Conservation (phyloP, 2,888 invertebrate species). For the Pyrgus malvae region DNA sequence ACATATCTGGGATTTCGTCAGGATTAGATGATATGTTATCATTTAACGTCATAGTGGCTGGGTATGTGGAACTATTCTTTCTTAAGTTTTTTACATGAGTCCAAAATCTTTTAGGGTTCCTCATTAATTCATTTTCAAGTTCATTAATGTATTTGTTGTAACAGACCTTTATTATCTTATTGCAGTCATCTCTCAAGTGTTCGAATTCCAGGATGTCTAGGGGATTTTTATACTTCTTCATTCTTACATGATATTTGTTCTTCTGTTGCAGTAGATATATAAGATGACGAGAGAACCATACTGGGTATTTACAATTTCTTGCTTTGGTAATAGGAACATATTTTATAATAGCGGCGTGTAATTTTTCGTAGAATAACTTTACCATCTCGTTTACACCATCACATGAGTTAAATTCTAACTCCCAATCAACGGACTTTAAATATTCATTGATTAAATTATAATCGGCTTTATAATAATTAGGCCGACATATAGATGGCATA, state of each 20-base stretch:
- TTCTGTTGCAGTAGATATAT: constrained; percentile 12
- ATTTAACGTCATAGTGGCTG: background rate
- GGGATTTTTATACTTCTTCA: constrained; percentile 17
- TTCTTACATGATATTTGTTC: constrained; percentile 5
- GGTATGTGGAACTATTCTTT: background rate
- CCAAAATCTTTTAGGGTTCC: too few relatives aligned
- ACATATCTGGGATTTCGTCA: background rate
- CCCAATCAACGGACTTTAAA: background rate
- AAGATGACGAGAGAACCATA: too few relatives aligned
- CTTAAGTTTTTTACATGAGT: too few relatives aligned
- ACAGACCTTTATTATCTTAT: background rate
- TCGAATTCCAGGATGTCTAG: constrained; percentile 23
- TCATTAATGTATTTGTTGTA: constrained; percentile 3
- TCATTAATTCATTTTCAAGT: too few relatives aligned
- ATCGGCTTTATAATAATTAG: constrained; percentile 16
- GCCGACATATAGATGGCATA: background rate
- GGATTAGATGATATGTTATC: background rate
- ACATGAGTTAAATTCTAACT: background rate
- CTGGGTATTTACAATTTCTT: background rate
- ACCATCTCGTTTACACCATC: background rate
- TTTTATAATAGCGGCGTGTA: background rate
- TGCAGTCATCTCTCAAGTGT: constrained; percentile 20
- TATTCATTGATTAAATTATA: constrained; percentile 3
- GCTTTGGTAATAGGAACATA: background rate
- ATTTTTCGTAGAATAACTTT: background rate